Base-by-base conservation (phyloP, 2,888 invertebrate genomes). In the Yponomeuta malinellus region DNA sequence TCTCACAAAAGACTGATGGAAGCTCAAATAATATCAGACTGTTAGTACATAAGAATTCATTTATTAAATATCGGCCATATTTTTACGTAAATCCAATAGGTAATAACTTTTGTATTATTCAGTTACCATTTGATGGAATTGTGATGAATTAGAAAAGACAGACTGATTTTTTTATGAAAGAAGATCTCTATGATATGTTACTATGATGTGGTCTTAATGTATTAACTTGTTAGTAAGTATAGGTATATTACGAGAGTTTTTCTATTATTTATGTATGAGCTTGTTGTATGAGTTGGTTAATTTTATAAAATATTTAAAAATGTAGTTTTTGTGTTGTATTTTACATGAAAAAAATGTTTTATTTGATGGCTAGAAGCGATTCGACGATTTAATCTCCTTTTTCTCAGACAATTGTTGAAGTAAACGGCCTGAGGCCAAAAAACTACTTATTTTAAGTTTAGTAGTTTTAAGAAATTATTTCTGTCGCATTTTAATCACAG, bases 331-430 rank as follows among this genome's bases (percentile, higher is more conserved):
- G 71, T 85, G 79, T 76, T 81, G 74, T 80, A 80, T 76, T 81
- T 79, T 74, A 77, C 76, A 79, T 78, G 76, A 79, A 78, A 71
- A 59, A 70, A 65, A 67, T 48, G 33, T 67, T 78, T 81, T 85
- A 86, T 85, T 85, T 83, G 78, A 84, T 86, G 84, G 89, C 88
- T 88, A 63, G 83, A 90, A 89, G 90, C 90, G 80, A 80, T 79
- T 81, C 83, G 89, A 90, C 89, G 84, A 86, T 87, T 84, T 83
- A 84, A 88, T 89, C 85, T 88, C 83, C 31, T 6, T 76, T 33
- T 59, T 59, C 52, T 59, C 76, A 83, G 82, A 83, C 82, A 84
- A 85, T 90, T 90, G 91, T 91, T 92, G 91, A 87, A 88, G 90
- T 90, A 86, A 91, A 89, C 86, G 71, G 84, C 83, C 78, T 48